These are phyloP conservation scores for Thaumetopoea pityocampa DNA, from an alignment of 1,140 invertebrate genomes.

Conservation along the genomic window DNA sequence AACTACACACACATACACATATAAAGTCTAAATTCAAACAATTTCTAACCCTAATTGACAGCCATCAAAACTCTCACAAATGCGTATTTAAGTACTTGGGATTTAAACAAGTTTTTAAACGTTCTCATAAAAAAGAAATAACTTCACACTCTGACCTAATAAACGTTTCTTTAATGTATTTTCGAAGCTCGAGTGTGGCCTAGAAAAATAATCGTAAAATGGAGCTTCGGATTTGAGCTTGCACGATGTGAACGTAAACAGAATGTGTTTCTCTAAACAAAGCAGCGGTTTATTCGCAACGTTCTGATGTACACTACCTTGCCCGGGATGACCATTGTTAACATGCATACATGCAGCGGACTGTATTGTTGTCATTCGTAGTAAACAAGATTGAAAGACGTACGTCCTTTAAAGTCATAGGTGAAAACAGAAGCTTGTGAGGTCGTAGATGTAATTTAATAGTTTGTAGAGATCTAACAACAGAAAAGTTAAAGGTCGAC, in stretches of 20 bases:
- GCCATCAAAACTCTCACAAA: too few relatives aligned
- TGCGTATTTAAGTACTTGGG: background rate
- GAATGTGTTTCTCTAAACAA: conserved; percentile 37
- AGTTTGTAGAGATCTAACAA: too few relatives aligned
- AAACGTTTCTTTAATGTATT: conserved; percentile 5
- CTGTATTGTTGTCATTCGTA: too few relatives aligned
- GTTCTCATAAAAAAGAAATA: conserved; percentile 15
- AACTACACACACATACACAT: too few relatives aligned
- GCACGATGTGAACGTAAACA: conserved; percentile 49
- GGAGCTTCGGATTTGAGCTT: conserved; percentile 11
- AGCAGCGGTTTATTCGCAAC: conserved; percentile 29
- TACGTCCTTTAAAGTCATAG: too few relatives aligned
- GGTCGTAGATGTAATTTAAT: too few relatives aligned
- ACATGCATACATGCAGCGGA: conserved; percentile 1
- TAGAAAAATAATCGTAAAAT: conserved; percentile 13
- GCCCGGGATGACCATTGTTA: conserved; percentile 2
- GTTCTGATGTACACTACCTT: conserved; percentile 10
- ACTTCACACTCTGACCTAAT: conserved; percentile 15
- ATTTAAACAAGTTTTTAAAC: conserved; percentile 1
- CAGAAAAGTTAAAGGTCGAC: too few relatives aligned
- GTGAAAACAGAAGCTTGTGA: too few relatives aligned
- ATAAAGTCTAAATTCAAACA: too few relatives aligned
- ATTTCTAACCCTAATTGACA: too few relatives aligned
- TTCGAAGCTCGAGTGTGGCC: conserved; percentile 10
- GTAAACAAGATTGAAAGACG: too few relatives aligned